Percentiles rank a stretch among this genome's conserved stretches.
Conservation (phyloP, 1,140 invertebrate species). For the Macrobrachium rosenbergii region DNA sequence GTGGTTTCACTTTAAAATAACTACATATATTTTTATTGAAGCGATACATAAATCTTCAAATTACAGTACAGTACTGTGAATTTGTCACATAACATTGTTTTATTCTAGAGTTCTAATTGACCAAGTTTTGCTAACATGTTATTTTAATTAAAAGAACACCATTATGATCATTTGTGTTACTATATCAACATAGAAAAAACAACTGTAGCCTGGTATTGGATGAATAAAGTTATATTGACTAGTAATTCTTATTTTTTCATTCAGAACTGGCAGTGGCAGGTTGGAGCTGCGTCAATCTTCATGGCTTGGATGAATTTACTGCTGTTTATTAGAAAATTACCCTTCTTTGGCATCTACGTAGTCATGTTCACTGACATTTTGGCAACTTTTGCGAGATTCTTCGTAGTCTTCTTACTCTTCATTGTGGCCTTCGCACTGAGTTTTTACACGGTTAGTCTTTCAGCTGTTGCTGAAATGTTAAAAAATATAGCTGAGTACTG, state of each 20-base stretch:
- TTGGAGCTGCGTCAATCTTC: conserved; percentile 72
- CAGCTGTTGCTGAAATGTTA: too few species aligned
- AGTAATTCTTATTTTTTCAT: conserved; percentile 17
- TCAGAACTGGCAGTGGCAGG: conserved; percentile 74
- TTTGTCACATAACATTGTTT: too few species aligned
- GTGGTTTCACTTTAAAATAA: too few species aligned
- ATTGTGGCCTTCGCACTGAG: conserved; percentile 73
- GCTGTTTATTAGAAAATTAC: conserved; percentile 72
- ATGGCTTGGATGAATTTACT: conserved; percentile 74
- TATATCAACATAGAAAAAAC: too few species aligned
- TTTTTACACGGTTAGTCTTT: conserved; percentile 71
- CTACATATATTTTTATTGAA: too few species aligned
- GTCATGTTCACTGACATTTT: conserved; percentile 76
- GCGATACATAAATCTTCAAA: too few species aligned
- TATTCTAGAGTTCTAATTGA: too few species aligned
- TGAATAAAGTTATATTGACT: neutral
- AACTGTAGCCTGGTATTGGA: neutral
- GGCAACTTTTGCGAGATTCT: conserved; percentile 73
- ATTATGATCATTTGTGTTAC: too few species aligned
- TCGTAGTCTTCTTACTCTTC: conserved; percentile 73
- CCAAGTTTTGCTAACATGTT: too few species aligned
- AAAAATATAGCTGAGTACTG: neutral
- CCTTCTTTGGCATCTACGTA: conserved; percentile 74
- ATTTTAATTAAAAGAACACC: too few species aligned
- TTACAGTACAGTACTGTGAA: too few species aligned